Evolutionary conservation across 2,113 vertebrate genomes (phyloP).

Genomic region (Turnix velox): DNA sequence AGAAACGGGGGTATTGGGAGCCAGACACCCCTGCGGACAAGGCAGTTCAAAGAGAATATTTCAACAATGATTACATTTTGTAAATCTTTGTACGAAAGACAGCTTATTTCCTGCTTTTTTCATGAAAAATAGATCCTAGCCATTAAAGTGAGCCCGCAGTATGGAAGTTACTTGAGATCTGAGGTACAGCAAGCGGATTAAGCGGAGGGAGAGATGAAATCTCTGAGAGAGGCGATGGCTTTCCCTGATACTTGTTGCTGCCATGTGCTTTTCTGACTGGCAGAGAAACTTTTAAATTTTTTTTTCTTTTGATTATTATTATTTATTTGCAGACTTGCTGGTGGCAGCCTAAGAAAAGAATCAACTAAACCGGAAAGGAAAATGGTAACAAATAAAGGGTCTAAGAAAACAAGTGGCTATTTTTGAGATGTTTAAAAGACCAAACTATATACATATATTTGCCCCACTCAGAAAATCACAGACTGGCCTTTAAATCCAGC

Average conservation of each 20-base stretch:
- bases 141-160: constrained; percentile 77
- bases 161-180: constrained; percentile 78
- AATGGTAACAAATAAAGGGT: background rate
- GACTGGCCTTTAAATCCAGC: constrained; percentile 18
- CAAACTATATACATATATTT: background rate
- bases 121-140: constrained; percentile 83
- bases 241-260: constrained; percentile 39
- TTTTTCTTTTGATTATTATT: background rate
- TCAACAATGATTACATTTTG: constrained; percentile 90
- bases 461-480: background rate
- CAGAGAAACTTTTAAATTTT: background rate
- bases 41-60: constrained; percentile 86
- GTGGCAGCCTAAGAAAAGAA: constrained; percentile 25
- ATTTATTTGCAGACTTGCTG: background rate
- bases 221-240: constrained; percentile 52
- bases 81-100: constrained; percentile 84
- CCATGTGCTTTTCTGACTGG: constrained; percentile 47
- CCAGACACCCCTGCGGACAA: constrained; percentile 82
- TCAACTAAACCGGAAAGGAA: background rate
- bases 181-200: constrained; percentile 74
- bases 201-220: constrained; percentile 63
- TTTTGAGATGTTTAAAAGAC: constrained; percentile 19
- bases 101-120: constrained; percentile 80
- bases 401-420: constrained; percentile 17
- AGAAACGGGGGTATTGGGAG: constrained; percentile 80